Conservation (phyloP, 2,113 vertebrate species). For the Connochaetes taurinus region DNA sequence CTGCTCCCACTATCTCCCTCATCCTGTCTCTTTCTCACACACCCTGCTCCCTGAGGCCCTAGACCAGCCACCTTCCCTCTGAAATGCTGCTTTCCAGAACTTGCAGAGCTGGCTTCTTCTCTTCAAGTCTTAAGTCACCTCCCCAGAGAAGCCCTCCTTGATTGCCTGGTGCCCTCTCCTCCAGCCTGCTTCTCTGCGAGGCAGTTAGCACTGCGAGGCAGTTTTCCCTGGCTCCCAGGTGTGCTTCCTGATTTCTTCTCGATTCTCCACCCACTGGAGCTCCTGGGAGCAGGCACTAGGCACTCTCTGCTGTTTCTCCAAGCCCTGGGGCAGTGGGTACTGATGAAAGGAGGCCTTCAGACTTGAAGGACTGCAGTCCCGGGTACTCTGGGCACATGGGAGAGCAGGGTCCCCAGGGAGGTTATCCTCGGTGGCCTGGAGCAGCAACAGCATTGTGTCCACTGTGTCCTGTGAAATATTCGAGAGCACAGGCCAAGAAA, state of each 20-base stretch:
- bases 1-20: neutral
- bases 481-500: neutral
- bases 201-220: too few relatives aligned
- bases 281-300: neutral
- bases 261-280: neutral
- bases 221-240: neutral
- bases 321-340: neutral
- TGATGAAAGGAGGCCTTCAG: neutral
- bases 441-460: rapidly evolving
- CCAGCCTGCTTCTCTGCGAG: neutral
- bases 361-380: neutral
- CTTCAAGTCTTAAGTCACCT: neutral
- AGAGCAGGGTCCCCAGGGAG: neutral
- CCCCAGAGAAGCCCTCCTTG: neutral
- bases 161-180: neutral
- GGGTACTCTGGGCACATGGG: neutral
- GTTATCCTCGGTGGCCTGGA: neutral
- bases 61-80: neutral
- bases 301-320: neutral
- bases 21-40: neutral
- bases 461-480: neutral
- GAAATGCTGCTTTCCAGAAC: neutral
- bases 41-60: neutral
- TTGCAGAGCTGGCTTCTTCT: neutral
- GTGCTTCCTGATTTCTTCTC: neutral